Evolutionary conservation across 2,888 invertebrate genomes (phyloP).

Genomic region (Idaea dimidiata): DNA sequence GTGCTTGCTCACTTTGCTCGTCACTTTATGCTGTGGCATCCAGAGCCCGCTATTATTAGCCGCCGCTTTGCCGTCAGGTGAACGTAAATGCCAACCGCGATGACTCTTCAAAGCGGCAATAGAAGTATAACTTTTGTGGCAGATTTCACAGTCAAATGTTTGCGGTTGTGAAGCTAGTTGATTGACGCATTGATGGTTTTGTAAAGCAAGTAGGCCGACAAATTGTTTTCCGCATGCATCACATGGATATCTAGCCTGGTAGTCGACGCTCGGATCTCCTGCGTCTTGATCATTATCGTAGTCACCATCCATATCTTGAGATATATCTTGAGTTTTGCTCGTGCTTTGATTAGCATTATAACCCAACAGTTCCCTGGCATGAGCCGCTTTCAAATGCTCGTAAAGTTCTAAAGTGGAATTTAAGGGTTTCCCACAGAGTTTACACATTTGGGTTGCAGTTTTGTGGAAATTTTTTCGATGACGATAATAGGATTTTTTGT

Average conservation of each 20-base stretch:
- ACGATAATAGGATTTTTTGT: slow-evolving; percentile 81
- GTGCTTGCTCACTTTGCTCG: slow-evolving; percentile 74
- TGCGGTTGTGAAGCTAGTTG: slow-evolving; percentile 56
- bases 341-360: slow-evolving; percentile 70
- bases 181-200: slow-evolving; percentile 79
- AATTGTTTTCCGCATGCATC: slow-evolving; percentile 79
- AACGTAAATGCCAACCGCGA: slow-evolving; percentile 84
- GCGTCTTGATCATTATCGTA: slow-evolving; percentile 66
- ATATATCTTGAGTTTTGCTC: slow-evolving; percentile 55
- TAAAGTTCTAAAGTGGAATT: slow-evolving; percentile 83
- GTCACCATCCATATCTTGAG: slow-evolving; percentile 56
- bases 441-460: slow-evolving; percentile 79
- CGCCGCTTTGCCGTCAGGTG: slow-evolving; percentile 78
- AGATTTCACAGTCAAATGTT: slow-evolving; percentile 83
- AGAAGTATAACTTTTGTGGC: slow-evolving; percentile 83
- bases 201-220: slow-evolving; percentile 73
- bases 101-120: slow-evolving; percentile 84
- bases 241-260: slow-evolving; percentile 78
- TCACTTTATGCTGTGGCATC: slow-evolving; percentile 79
- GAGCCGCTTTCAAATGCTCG: slow-evolving; percentile 82
- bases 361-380: slow-evolving; percentile 75
- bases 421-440: slow-evolving; percentile 83
- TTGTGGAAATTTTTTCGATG: slow-evolving; percentile 81
- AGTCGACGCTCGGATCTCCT: slow-evolving; percentile 63
- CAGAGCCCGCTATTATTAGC: slow-evolving; percentile 75